phyloP scores from a whole-genome alignment of 1,140 invertebrate species.

The Ctenoplectra terminalis region DNA sequence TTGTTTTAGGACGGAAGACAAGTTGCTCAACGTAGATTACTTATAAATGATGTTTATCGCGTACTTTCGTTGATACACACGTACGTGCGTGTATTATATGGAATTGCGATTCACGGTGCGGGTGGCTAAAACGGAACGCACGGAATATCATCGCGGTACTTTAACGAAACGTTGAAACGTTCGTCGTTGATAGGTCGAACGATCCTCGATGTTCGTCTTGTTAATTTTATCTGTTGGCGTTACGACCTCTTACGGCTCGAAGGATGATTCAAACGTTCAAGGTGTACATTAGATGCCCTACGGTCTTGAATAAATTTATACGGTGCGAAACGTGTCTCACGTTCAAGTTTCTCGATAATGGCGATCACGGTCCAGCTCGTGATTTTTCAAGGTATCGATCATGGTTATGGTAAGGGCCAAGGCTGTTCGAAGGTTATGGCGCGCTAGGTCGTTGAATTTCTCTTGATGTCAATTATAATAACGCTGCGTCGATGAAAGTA shows the following conservation, averaged over 20 bases:
- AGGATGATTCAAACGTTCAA: background rate
- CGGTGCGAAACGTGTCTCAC: background rate
- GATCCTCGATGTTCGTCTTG: background rate
- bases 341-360: background rate
- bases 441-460: conserved; percentile 24
- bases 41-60: conserved; percentile 44
- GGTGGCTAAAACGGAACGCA: background rate
- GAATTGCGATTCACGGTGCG: conserved; percentile 41
- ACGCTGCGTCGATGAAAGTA: conserved; percentile 35
- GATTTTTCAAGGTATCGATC: background rate
- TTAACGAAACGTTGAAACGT: background rate
- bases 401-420: background rate
- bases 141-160: background rate
- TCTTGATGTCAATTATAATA: conserved; percentile 39
- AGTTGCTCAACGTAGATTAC: conserved; percentile 81
- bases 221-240: no score
- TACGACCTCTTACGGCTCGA: background rate
- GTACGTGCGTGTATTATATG: background rate
- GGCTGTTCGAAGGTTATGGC: background rate
- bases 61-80: conserved; percentile 22
- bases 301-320: background rate
- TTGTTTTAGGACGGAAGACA: conserved; percentile 55
- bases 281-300: no score
- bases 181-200: background rate
- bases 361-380: background rate